Base-by-base conservation (phyloP, 1,140 invertebrate genomes). In the Littorina saxatilis region DNA sequence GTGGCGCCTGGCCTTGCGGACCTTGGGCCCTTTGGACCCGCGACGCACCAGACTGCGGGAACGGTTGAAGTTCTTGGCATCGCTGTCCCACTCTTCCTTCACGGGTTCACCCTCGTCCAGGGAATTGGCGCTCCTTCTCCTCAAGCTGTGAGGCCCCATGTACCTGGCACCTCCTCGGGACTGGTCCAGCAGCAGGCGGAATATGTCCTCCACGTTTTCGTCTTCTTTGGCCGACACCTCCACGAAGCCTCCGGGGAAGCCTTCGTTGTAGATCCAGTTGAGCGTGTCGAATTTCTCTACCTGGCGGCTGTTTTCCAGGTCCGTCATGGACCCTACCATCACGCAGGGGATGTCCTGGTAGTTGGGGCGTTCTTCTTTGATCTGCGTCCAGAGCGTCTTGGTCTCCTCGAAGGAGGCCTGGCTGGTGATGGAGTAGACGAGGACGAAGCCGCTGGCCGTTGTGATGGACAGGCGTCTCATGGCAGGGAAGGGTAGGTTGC, bases 381-480 rank as follows among this genome's bases (percentile, higher is more conserved):
- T 96, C 92, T 97, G 96, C 88, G 96, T 95, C 90, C 97, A 96
- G 86, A 96, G 96, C 86, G 95, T 94, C 90, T 96, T 96, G 61
- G 97, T 94, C 84, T 94, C 95, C 77, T 95, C 94, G 88, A 97
- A 96, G n/a, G 96, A 96, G 43, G 94, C 93, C 80, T 93, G 92
- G 66, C 95, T 95, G 29, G 96, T 96, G n/a, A 96, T 95, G 20
- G 96, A 95, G 91, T 98, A 98, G 15, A 98, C 97, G 27, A 98
- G 94, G 52, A 98, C 94, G 90, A 98, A 98, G 13, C 96, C 97
- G 91, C 97, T 95, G 7, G 96, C 97, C 4, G 96, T 97, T 1
- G 97, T 96, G 86, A 98, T 97, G 85, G 96, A 97, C 37, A 98
- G 93, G 70, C 96, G 93, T 27, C 88, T 76, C 90, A 91, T 91